phyloP scores from a whole-genome alignment of 2,113 vertebrate genomes.

The Myiozetetes cayanensis region DNA sequence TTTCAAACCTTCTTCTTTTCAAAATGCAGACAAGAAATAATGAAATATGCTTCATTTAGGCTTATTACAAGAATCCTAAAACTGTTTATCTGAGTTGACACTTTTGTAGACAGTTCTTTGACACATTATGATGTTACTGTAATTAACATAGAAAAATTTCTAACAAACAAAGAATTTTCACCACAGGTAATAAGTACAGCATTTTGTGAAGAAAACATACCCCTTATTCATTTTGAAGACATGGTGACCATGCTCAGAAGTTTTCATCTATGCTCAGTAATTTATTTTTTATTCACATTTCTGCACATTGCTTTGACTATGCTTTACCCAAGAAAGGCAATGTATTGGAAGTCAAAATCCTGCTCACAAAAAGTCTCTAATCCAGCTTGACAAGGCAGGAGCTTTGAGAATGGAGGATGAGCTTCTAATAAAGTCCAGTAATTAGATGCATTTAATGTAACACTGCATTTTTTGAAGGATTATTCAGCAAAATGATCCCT shows the following conservation, averaged over 20 bases:
- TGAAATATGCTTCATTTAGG: not conserved
- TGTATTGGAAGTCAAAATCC: not conserved
- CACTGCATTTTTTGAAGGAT: not conserved
- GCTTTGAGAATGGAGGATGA: not conserved
- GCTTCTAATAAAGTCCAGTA: not conserved
- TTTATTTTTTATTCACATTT: not conserved
- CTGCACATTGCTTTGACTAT: not conserved
- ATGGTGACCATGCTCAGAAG: not conserved
- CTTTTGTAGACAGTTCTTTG: not conserved
- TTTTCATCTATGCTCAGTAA: not conserved
- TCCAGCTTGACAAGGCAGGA: not conserved
- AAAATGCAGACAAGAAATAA: not conserved
- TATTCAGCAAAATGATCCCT: not conserved
- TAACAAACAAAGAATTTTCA: not conserved
- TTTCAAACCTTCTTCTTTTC: not conserved
- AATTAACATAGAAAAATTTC: not conserved
- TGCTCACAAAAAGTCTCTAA: not conserved
- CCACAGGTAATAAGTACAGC: not conserved
- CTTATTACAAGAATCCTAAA: not conserved
- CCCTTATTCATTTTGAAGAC: not conserved
- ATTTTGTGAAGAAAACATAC: not conserved
- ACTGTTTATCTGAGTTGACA: not conserved
- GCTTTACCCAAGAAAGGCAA: not conserved
- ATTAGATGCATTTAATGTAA: not conserved
- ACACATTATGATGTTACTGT: not conserved